Conservation (phyloP, 2,888 invertebrate genomes). For the Trilocha varians region DNA sequence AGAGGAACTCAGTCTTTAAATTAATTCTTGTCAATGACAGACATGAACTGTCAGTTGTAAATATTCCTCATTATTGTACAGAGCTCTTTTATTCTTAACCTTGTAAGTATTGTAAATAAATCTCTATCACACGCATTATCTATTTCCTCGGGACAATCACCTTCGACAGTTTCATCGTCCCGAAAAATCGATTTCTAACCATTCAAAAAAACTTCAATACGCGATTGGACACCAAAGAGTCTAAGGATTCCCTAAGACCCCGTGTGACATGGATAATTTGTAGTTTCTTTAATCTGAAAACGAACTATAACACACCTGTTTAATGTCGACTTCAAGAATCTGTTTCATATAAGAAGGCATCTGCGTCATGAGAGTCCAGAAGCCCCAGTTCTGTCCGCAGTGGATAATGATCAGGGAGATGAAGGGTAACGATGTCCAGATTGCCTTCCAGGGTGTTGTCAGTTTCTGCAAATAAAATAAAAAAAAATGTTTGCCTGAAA, state of each 20-base stretch:
- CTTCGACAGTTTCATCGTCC: too few species aligned
- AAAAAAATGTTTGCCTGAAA: not conserved
- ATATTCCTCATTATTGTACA: too few species aligned
- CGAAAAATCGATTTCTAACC: too few species aligned
- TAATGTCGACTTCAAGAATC: constrained; percentile 70
- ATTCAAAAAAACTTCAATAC: too few species aligned
- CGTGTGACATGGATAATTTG: not conserved
- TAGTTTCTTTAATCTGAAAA: not conserved
- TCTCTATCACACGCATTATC: too few species aligned
- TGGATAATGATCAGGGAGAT: constrained; percentile 66
- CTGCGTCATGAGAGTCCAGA: constrained; percentile 76
- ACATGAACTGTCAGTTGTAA: too few species aligned
- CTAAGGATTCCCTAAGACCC: not conserved
- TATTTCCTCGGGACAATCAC: too few species aligned
- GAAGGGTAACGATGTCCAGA: constrained; percentile 73
- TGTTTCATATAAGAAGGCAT: constrained; percentile 75
- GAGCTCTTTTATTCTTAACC: too few species aligned
- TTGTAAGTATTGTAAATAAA: too few species aligned
- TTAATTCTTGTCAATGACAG: too few species aligned
- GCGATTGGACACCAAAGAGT: too few species aligned
- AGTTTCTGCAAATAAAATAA: constrained; percentile 14
- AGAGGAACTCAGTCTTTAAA: too few species aligned
- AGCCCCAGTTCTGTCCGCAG: constrained; percentile 78
- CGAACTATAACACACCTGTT: constrained; percentile 37
- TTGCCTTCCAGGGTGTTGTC: constrained; percentile 65